Evolutionary conservation across 1,140 invertebrate genomes (phyloP).

Genomic region (Anastrepha obliqua): DNA sequence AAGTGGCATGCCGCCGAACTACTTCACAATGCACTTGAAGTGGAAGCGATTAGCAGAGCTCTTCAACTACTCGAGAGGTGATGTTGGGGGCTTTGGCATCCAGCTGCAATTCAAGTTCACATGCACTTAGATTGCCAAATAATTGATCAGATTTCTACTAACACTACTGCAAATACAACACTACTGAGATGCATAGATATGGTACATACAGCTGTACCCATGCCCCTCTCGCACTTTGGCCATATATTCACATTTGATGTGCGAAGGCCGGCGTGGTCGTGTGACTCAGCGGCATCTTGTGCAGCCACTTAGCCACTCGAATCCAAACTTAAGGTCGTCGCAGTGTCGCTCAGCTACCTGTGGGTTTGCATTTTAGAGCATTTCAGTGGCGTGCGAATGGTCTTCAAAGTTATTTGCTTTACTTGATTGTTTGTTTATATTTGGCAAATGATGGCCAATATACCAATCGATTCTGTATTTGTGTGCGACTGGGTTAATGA

Average conservation of each 20-base stretch:
- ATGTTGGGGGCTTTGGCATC: neutral
- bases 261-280: neutral
- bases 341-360: neutral
- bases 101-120: neutral
- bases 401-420: too few relatives aligned
- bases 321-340: neutral
- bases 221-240: too few relatives aligned
- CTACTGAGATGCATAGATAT: too few relatives aligned
- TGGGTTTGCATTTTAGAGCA: neutral
- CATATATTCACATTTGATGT: neutral
- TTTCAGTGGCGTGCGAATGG: too few relatives aligned
- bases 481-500: too few relatives aligned
- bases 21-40: conserved; percentile 18
- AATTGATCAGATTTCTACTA: too few relatives aligned
- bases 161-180: too few relatives aligned
- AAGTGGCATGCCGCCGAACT: neutral
- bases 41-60: neutral
- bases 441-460: too few relatives aligned
- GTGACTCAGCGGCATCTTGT: neutral
- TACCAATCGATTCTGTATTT: too few relatives aligned
- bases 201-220: too few relatives aligned
- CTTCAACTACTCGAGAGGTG: neutral
- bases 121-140: neutral
- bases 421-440: too few relatives aligned
- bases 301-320: neutral